These are phyloP conservation scores for Sipha flava DNA, from an alignment of 1,140 invertebrate genomes.

Conservation along the genomic window DNA sequence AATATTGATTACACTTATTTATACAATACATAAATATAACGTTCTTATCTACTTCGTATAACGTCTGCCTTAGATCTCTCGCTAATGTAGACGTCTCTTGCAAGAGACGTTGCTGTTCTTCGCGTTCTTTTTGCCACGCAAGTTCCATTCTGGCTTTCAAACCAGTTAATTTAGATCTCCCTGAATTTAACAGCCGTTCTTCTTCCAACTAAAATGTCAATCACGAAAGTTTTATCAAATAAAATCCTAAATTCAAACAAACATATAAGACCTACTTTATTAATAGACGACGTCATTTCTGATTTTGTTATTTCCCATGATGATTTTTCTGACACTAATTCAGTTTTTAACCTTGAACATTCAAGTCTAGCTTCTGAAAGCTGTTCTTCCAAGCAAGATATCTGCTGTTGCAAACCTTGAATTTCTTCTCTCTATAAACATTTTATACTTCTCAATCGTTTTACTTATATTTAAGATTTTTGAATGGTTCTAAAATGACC, in stretches of 20 bases:
- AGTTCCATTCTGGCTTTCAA: slow-evolving; percentile 81
- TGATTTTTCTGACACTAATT: slow-evolving; percentile 79
- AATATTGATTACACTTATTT: slow-evolving; percentile 3
- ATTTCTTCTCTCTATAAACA: slow-evolving; percentile 46
- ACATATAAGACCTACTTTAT: slow-evolving; percentile 57
- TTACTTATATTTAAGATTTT: too few relatives aligned
- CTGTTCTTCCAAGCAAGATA: slow-evolving; percentile 78
- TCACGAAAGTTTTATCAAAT: background rate
- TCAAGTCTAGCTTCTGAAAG: slow-evolving; percentile 73
- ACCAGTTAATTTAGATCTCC: slow-evolving; percentile 73
- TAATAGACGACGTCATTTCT: slow-evolving; percentile 82
- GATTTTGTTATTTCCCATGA: slow-evolving; percentile 78
- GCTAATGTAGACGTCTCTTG: slow-evolving; percentile 86
- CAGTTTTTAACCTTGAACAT: slow-evolving; percentile 75
- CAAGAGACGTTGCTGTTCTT: slow-evolving; percentile 80
- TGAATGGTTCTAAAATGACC: too few relatives aligned
- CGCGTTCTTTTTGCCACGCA: slow-evolving; percentile 91
- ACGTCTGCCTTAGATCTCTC: slow-evolving; percentile 73
- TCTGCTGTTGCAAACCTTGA: slow-evolving; percentile 63
- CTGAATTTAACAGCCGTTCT: slow-evolving; percentile 66
- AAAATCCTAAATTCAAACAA: background rate
- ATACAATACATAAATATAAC: background rate
- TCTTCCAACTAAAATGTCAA: slow-evolving; percentile 59
- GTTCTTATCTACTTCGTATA: slow-evolving; percentile 61
- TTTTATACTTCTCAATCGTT: too few relatives aligned